Base-by-base conservation (phyloP, 2,888 invertebrate species). In the Lepeophtheirus nordmannii region DNA sequence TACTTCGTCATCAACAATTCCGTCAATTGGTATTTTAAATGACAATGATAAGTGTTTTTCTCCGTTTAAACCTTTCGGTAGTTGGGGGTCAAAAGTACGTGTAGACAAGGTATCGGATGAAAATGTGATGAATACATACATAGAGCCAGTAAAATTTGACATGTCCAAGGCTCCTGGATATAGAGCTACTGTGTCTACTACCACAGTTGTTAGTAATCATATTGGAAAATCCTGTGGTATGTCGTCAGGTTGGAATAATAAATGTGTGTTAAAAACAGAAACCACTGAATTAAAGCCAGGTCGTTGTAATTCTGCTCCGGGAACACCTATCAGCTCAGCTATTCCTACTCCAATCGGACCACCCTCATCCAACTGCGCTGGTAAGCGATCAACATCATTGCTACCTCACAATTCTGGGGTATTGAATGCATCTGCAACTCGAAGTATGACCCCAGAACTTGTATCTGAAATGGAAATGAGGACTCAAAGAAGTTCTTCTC, bases 141-240 rank as follows among this genome's bases (percentile, higher is more conserved):
- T 30, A 30, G 30, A 22, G n/a, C 57, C 57, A 20, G 11, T 23
- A 11, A 57, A 11, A 22, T 20, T 57, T 20, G 90, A 91, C 77
- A 87, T 86, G 7, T 84, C 88, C 59, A 92, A 91, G 77, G 91
- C 91, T 68, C 91, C 91, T 0, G 91, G 91, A 0, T 92, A 91
- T 76, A 58, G 58, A 20, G 12, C 58, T 22, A 12, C 22, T 58
- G 23, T 58, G 23, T 14, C 58, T 8, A 20, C 58, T 8, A 22
- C 58, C 17, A 58, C 58, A 17, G n/a, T 53, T n/a, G 58, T 20
- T 20, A 5, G 12, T 3, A 23, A 22, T 12, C 12, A n/a, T 22
- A 1, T 14, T 14, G 53, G 53, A 20, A 17, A 30, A 30, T 30
- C 30, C 30, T 30, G 30, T 7, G 30, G 23, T 60, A 37, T 17